Conservation (phyloP, 2,888 invertebrate genomes). For the Syritta pipiens region DNA sequence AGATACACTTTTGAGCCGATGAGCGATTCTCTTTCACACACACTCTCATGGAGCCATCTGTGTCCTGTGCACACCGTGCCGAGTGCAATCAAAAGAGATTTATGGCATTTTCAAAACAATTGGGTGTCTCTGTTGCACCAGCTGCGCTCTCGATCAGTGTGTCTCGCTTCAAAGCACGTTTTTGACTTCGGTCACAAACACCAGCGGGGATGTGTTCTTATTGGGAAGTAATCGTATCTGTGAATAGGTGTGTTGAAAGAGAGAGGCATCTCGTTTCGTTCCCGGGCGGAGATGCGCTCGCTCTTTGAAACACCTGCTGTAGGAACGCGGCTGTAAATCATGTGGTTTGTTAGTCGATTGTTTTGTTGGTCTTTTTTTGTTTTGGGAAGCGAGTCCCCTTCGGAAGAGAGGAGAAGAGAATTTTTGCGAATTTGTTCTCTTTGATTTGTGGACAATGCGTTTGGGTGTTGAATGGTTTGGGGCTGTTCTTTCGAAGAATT, state of each 20-base stretch:
- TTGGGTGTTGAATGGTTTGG: too few species aligned
- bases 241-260: neutral
- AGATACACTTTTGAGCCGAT: constrained; percentile 8
- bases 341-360: constrained; percentile 15
- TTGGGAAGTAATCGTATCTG: constrained; percentile 37
- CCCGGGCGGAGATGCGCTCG: neutral
- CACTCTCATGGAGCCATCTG: neutral
- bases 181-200: constrained; percentile 12
- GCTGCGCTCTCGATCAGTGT: neutral
- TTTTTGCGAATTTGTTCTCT: neutral
- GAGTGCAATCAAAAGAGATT: constrained; percentile 66
- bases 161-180: constrained; percentile 56
- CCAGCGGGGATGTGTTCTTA: constrained; percentile 25
- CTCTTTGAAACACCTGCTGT: constrained; percentile 38
- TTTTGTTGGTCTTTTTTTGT: neutral
- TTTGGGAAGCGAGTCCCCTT: neutral
- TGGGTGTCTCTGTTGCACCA: constrained; percentile 30
- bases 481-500: too few species aligned
- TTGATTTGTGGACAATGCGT: too few species aligned
- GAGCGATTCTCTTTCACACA: constrained; percentile 32
- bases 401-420: neutral
- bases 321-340: constrained; percentile 17
- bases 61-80: neutral
- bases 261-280: constrained; percentile 4
- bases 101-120: constrained; percentile 72